These are phyloP conservation scores for Trachemys scripta DNA, from an alignment of 2,113 vertebrate genomes.

Conservation along the genomic window DNA sequence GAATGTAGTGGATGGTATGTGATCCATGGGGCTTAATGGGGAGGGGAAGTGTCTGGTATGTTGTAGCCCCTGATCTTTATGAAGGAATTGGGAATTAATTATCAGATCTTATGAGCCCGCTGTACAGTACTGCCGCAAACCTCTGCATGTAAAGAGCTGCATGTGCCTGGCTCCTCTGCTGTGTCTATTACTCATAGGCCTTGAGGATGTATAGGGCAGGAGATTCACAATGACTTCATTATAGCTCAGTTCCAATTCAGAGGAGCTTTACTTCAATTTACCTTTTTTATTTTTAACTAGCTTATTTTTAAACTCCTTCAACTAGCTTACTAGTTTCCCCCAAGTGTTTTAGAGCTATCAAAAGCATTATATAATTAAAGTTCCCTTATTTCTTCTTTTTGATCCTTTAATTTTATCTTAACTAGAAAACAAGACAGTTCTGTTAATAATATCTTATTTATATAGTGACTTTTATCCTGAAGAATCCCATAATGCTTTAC, in stretches of 20 bases:
- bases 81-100: background rate
- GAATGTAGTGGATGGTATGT: background rate
- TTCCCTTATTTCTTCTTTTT: background rate
- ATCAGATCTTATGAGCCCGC: background rate
- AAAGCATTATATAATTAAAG: background rate
- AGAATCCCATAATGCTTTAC: background rate
- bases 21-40: background rate
- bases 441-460: background rate
- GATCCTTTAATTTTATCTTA: background rate
- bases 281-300: background rate
- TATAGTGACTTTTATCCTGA: background rate
- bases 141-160: background rate
- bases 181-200: background rate
- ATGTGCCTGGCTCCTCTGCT: background rate
- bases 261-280: background rate
- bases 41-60: background rate
- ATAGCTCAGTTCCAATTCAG: background rate
- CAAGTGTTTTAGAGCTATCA: background rate
- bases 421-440: background rate
- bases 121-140: background rate
- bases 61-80: background rate
- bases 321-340: background rate
- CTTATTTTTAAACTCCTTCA: background rate
- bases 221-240: background rate
- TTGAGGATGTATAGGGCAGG: background rate